These are phyloP conservation scores for Thymallus thymallus DNA, from an alignment of 2,113 vertebrate species.

Conservation along the genomic window DNA sequence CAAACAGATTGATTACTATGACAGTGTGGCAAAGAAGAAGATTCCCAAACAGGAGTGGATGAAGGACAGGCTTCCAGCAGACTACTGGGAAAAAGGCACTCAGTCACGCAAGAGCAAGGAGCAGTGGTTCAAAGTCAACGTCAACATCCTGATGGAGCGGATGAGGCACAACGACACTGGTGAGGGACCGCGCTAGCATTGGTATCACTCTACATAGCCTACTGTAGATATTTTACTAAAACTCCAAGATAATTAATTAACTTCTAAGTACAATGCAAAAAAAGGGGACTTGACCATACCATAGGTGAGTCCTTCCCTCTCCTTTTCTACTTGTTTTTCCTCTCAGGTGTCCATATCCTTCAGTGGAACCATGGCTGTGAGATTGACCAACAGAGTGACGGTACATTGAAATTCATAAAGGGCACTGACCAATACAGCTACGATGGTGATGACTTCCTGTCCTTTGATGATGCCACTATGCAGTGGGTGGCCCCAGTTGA, in stretches of 20 bases:
- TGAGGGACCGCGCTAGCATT: no score
- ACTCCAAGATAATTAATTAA: no score
- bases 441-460: constrained; percentile 60
- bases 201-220: no score
- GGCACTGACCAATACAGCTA: constrained; percentile 63
- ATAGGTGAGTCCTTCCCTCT: no score
- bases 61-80: neutral
- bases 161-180: constrained; percentile 47
- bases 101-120: constrained; percentile 57
- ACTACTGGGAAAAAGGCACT: constrained; percentile 64
- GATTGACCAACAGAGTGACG: fast-evolving
- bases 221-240: no score
- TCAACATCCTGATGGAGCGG: constrained; percentile 50
- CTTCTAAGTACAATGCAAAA: no score
- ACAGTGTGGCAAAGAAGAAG: constrained; percentile 28
- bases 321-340: no score
- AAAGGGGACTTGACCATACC: no score
- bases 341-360: constrained; percentile 50
- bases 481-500: constrained; percentile 38
- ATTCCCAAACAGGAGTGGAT: constrained; percentile 61
- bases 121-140: constrained; percentile 69
- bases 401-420: fast-evolving
- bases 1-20: constrained; percentile 63
- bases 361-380: constrained; percentile 66
- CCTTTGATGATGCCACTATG: constrained; percentile 18